Base-by-base conservation (phyloP, 2,888 invertebrate species). In the Brachyopa scutellaris region DNA sequence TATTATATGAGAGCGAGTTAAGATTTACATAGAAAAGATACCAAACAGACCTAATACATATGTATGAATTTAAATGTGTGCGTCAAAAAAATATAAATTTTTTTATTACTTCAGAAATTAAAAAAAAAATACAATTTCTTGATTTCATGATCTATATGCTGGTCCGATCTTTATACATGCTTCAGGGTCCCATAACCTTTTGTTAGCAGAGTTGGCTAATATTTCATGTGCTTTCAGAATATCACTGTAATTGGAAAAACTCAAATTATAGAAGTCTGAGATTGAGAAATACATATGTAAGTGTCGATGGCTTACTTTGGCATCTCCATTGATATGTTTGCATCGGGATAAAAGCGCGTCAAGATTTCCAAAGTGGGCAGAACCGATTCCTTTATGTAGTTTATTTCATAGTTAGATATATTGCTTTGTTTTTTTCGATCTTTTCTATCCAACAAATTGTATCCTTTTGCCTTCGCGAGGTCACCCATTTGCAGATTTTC, bases 361-460 rank as follows among this genome's bases (percentile, higher is more conserved):
- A 84, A 57, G 2, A 83, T 13, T 5, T 74, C 36, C 29, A 70
- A 69, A 4, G 67, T 61, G 1, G 78, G 74, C 5, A 83, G 40
- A 31, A 78, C 47, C 3, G 33, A 36, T 0, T 45, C 29, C 0
- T 47, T 49, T 5, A 84, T 61, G 15, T 59, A 74, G 1, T 51
- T 19, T 1, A 79, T 51, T 76, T 84, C 84, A 42, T 76, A 47
- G 21, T 72, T 11, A 0, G 76, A 74, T 45, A 83, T 77, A 38
- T 33, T 29, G 2, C 47, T 31, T 1, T 21, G 8, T 15, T 23
- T 53, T 3, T 36, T 26, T 15, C 70, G 55, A 70, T 84, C 62
- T 21, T 55, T 69, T 31, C 23, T 45, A 1, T 69, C 57, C 8
- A 11, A 3, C 5, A 38, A 38, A 8, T 26, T 13, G 1, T 42